A percentile compares a stretch with the other conserved stretches of the same genome.
These are phyloP conservation scores for Acanthococcus lagerstroemiae DNA, from an alignment of 2,888 invertebrate species.

Conservation along the genomic window DNA sequence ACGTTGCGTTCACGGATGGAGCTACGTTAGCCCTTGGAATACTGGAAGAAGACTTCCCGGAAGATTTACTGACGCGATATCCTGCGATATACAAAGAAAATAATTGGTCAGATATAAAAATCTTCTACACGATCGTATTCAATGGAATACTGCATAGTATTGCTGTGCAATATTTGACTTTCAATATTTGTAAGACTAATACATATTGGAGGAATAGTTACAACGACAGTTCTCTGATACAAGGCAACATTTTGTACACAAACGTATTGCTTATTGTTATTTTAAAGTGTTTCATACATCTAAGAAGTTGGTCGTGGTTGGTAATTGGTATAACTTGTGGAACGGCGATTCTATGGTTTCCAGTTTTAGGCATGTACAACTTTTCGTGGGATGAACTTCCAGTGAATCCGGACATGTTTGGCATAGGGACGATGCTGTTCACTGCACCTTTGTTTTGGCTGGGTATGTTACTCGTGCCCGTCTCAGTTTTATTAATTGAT, in stretches of 20 bases:
- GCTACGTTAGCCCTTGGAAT: conserved; percentile 13
- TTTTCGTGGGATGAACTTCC: neutral
- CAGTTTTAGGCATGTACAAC: neutral
- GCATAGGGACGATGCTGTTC: neutral
- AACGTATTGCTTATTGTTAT: neutral
- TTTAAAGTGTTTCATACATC: conserved; percentile 9
- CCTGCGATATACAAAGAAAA: conserved; percentile 4
- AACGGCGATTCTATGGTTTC: conserved; percentile 1
- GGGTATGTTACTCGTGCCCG: no score
- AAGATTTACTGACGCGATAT: neutral
- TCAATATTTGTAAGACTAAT: neutral
- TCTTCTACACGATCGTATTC: neutral
- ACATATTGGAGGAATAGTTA: conserved; percentile 4
- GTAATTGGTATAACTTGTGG: neutral
- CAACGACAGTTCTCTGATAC: neutral
- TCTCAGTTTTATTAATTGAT: no score
- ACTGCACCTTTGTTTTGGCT: conserved; percentile 9
- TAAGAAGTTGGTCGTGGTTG: neutral
- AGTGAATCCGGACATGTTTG: conserved; percentile 12
- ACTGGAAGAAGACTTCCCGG: conserved; percentile 9
- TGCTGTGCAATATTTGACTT: neutral
- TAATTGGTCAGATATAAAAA: conserved; percentile 3
- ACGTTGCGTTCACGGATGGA: conserved; percentile 13
- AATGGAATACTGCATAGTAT: conserved; percentile 1
- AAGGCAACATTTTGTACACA: conserved; percentile 13